A percentile compares a stretch with the other conserved stretches of the same genome.
Evolutionary conservation across 2,888 invertebrate genomes (phyloP).

Genomic region (Callinectes sapidus): DNA sequence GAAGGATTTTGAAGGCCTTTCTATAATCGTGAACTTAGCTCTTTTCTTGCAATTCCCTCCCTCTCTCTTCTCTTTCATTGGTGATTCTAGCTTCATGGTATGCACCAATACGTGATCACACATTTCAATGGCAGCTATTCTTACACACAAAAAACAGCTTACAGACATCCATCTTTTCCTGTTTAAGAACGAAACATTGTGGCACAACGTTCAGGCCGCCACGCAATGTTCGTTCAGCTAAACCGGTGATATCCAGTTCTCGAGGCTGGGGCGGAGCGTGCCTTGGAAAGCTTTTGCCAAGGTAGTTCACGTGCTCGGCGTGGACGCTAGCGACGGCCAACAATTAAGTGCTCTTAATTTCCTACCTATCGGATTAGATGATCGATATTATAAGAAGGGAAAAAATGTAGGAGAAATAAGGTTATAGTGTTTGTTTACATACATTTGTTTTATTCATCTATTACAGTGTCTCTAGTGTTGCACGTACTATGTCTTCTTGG

Average conservation of each 20-base stretch:
- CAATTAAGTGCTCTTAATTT: not conserved
- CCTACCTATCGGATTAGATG: not conserved
- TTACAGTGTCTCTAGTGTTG: not conserved
- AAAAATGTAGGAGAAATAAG: not conserved
- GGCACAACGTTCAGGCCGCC: not conserved
- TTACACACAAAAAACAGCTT: not conserved
- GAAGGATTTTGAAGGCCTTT: not conserved
- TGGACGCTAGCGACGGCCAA: not conserved
- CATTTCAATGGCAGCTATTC: not conserved
- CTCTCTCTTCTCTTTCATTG: not conserved
- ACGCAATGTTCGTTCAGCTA: not conserved
- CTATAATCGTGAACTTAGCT: not conserved
- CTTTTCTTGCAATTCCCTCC: not conserved
- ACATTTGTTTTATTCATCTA: not conserved
- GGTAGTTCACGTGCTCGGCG: not conserved
- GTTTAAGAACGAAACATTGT: not conserved
- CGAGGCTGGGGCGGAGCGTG: slow-evolving; percentile 13
- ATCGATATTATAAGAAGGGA: not conserved
- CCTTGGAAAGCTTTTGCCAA: slow-evolving; percentile 2
- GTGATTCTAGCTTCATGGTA: not conserved
- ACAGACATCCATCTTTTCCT: not conserved
- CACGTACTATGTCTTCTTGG: not conserved
- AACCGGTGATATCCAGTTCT: slow-evolving; percentile 12
- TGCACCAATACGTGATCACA: not conserved
- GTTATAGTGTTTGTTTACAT: not conserved